phyloP scores from a whole-genome alignment of 2,888 invertebrate species.

The Ennomos fuscantarius region DNA sequence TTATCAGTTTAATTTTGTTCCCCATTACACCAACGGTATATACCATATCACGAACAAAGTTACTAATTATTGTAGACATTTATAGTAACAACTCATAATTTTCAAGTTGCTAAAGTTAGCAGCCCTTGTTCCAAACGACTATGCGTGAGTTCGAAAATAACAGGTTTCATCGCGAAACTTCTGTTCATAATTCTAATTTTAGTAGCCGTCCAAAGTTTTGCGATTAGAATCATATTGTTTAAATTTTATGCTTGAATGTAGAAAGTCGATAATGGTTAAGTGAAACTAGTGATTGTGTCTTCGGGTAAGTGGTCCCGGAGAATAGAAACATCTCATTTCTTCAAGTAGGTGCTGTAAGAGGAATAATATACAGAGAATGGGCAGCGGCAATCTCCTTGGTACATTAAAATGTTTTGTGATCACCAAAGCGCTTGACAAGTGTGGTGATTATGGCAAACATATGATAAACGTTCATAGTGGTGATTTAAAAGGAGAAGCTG shows the following conservation, averaged over 20 bases:
- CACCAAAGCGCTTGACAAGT: no score
- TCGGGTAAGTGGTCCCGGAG: no score
- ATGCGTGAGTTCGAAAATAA: conserved; percentile 1
- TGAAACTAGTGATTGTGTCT: background rate
- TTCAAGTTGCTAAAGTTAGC: background rate
- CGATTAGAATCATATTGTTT: conserved; percentile 5
- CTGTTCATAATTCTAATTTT: conserved; percentile 6
- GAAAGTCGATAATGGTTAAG: background rate
- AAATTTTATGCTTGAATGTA: background rate
- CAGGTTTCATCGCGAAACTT: conserved; percentile 1
- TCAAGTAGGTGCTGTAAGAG: no score
- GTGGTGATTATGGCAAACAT: no score
- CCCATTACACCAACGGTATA: no score
- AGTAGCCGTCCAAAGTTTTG: background rate
- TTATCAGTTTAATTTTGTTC: no score
- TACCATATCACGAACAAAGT: background rate
- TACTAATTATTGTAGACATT: background rate
- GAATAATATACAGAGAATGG: no score
- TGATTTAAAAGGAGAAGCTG: no score
- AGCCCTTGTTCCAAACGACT: conserved; percentile 1
- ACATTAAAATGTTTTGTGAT: no score
- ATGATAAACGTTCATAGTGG: no score
- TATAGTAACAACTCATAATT: background rate
- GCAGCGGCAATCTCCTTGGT: no score
- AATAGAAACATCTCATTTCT: no score